Evolutionary conservation across 2,888 invertebrate genomes (phyloP), one percentile per base, ranked within the genome.

Genomic region (Rhamnusium bicolor): DNA sequence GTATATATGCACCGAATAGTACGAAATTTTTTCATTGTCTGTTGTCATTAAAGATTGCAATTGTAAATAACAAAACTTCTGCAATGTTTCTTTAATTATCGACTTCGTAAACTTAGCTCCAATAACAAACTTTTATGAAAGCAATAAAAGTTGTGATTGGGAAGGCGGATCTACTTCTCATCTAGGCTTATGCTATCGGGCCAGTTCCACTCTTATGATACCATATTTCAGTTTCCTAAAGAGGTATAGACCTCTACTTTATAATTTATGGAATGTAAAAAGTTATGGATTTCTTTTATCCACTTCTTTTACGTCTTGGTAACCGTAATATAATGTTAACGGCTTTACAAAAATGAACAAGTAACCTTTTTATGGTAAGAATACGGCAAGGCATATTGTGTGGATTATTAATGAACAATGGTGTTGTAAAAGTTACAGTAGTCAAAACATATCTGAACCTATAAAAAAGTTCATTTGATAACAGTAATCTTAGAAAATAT

Each of bases 191-290:
- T n/a, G 19, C 12, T 49, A n/a, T 19, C 32, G 29, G 12, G 32
- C 32, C 16, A 53, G 16, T 65, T 51, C 21, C 53, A 8, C 18
- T 18, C 53, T 65, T 65, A 53, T 32, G 49, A 51, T 63, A 47
- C 32, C 65, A 65, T 53, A 65, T 65, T 65, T 53, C 27, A 53
- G 53, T 65, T 63, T 32, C 4, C 19, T 51, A 49, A n/a, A 49
- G 62, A 63, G 24, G 18, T 27, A 24, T 14, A 14, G 29, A 63
- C 27, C 62, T 19, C 19, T 29, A 10, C 32, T 65, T 63, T 19
- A 65, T 53, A 51, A 19, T 65, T 53, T 53, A 65, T 53, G 65
- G 65, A 65, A 65, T 32, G 53, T 65, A 65, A 65, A 65, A 53
- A 63, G 51, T 65, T 32, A 65, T 53, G 65, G 53, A 27, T 65